Percentiles rank a stretch among this genome's conserved stretches.
Conservation (phyloP, 2,797 vertebrate genomes). For the Cyprinodon diabolis region DNA sequence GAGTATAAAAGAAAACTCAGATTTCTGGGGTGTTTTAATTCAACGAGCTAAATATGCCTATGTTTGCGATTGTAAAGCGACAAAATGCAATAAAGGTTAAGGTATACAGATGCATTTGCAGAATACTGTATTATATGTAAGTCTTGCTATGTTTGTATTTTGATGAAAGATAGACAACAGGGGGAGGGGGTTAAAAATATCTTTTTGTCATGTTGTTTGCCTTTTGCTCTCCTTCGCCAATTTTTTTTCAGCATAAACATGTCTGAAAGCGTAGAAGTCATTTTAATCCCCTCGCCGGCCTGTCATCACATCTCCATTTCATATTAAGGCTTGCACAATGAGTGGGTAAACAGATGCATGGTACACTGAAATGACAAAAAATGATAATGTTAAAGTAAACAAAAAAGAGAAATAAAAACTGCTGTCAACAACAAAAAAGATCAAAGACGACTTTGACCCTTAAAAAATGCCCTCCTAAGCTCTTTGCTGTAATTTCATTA, state of each 20-base stretch:
- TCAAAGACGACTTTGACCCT: too few species aligned
- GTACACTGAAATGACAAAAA: too few species aligned
- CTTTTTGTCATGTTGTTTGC: constrained; percentile 18
- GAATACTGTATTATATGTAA: not conserved
- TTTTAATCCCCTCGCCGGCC: not conserved
- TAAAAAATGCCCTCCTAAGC: too few species aligned
- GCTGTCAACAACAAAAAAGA: too few species aligned
- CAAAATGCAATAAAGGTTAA: not conserved
- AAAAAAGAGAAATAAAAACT: too few species aligned
- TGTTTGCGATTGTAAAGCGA: not conserved
- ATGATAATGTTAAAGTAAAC: too few species aligned
- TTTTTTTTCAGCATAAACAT: constrained; percentile 8
- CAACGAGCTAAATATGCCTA: not conserved
- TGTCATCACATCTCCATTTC: not conserved
- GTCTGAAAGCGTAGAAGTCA: constrained; percentile 13
- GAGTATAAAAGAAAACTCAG: too few species aligned
- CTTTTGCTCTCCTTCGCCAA: constrained; percentile 72
- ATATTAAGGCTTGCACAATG: not conserved
- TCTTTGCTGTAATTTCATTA: too few species aligned
- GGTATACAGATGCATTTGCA: not conserved
- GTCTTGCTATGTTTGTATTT: not conserved
- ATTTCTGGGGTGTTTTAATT: too few species aligned
- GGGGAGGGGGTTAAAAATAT: not conserved
- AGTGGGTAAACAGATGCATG: not conserved
- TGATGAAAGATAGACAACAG: not conserved